phyloP scores from a whole-genome alignment of 2,797 vertebrate species.

The Spheniscus humboldti region DNA sequence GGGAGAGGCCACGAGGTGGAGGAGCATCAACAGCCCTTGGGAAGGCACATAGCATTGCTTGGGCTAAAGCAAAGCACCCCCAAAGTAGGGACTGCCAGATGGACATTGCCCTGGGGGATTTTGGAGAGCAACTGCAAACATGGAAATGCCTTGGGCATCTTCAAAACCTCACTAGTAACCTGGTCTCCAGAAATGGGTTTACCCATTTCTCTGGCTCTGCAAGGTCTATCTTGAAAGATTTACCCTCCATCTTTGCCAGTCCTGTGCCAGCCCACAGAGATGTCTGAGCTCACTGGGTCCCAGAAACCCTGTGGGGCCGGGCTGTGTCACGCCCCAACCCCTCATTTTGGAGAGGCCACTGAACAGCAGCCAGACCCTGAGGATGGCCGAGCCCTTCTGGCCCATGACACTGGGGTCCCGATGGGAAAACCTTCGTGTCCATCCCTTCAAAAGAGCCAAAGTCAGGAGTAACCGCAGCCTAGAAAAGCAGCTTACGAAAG shows the following conservation, averaged over 20 bases:
- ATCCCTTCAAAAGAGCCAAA: background rate
- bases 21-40: background rate
- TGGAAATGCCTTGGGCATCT: background rate
- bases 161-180: background rate
- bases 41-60: background rate
- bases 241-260: background rate
- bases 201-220: background rate
- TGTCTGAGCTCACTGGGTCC: background rate
- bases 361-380: background rate
- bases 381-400: background rate
- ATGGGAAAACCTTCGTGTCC: fast-evolving
- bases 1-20: background rate
- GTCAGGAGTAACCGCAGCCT: background rate
- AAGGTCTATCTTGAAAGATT: background rate
- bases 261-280: background rate
- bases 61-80: background rate
- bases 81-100: background rate
- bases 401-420: background rate
- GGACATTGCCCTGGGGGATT: background rate
- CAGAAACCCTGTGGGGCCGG: fast-evolving
- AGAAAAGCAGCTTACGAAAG: background rate
- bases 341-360: background rate
- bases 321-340: fast-evolving
- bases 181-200: background rate
- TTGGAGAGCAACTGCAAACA: background rate